phyloP scores from a whole-genome alignment of 2,888 invertebrate genomes.

The Synanthedon myopaeformis region DNA sequence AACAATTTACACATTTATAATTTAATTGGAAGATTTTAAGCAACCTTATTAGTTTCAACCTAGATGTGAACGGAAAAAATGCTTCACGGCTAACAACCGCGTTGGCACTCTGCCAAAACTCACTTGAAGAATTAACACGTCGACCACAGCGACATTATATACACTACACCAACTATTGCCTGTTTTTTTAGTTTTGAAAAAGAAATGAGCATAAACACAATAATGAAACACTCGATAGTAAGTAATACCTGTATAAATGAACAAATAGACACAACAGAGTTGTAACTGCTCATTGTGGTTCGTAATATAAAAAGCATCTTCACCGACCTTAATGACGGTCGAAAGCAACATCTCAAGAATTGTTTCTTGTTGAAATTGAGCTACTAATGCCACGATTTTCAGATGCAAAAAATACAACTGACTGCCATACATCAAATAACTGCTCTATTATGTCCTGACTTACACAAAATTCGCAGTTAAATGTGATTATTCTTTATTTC shows the following conservation, averaged over 20 bases:
- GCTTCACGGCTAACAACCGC: slow-evolving; percentile 4
- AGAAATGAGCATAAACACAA: background rate
- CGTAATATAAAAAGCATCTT: slow-evolving; percentile 2
- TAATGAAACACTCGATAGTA: background rate
- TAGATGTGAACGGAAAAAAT: slow-evolving; percentile 4
- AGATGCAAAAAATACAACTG: no score
- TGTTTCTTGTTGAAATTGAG: no score
- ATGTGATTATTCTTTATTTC: no score
- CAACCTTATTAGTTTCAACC: slow-evolving; percentile 3
- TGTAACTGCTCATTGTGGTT: background rate
- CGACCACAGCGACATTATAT: background rate
- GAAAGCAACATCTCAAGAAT: background rate
- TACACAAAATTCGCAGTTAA: no score
- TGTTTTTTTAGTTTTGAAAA: background rate
- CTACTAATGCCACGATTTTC: no score
- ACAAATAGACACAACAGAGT: background rate
- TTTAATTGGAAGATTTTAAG: slow-evolving; percentile 1
- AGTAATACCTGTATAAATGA: background rate
- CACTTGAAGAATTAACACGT: background rate
- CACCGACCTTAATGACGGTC: slow-evolving; percentile 3
- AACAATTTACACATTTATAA: no score
- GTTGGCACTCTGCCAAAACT: slow-evolving; percentile 8
- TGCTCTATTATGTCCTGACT: no score
- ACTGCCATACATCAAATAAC: no score
- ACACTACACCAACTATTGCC: background rate